Percentiles rank a stretch among this genome's conserved stretches.
phyloP scores from a whole-genome alignment of 2,888 invertebrate genomes.

The Himalopsyche anomala region DNA sequence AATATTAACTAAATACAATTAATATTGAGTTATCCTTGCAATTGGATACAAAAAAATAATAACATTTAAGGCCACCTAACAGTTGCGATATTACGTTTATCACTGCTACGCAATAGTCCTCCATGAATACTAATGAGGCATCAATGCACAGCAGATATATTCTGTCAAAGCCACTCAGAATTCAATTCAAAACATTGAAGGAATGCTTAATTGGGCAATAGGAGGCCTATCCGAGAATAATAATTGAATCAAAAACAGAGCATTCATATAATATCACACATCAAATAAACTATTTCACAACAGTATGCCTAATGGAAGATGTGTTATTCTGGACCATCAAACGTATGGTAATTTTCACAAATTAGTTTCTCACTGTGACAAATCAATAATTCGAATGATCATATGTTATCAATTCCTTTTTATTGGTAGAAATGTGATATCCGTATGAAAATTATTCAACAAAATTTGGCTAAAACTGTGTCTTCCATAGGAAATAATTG shows the following conservation, averaged over 20 bases:
- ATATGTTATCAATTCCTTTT: no score
- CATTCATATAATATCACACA: background rate
- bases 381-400: no score
- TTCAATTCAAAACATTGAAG: slow-evolving; percentile 41
- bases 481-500: no score
- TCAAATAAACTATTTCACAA: no score
- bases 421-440: no score
- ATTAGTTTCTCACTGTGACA: background rate
- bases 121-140: slow-evolving; percentile 37
- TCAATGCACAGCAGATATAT: slow-evolving; percentile 6
- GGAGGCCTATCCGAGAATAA: slow-evolving; percentile 22
- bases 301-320: background rate
- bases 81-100: slow-evolving; percentile 22
- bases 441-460: no score
- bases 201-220: slow-evolving; percentile 40
- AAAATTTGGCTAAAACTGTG: no score
- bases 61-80: slow-evolving; percentile 19
- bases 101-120: background rate
- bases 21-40: background rate
- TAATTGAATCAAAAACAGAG: slow-evolving; percentile 23
- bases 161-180: slow-evolving; percentile 34
- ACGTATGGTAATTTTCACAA: slow-evolving; percentile 2
- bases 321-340: slow-evolving; percentile 22
- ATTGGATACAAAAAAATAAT: background rate
- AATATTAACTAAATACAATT: background rate